Evolutionary conservation across 2,888 invertebrate genomes (phyloP), one percentile per base, ranked within the genome.

Genomic region (Chalcosyrphus nemorum): DNA sequence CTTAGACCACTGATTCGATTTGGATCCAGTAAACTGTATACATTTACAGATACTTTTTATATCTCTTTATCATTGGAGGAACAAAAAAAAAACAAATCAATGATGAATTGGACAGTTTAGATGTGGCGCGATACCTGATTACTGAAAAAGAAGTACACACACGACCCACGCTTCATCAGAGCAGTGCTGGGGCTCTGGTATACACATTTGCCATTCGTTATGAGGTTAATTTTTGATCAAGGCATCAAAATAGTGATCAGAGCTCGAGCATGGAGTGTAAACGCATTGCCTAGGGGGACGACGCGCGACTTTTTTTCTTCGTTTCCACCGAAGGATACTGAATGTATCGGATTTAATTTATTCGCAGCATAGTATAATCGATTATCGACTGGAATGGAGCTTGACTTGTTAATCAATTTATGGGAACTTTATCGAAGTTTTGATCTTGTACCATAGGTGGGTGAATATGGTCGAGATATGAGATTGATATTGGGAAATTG

Each of bases 391-490:
- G 74, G 74, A 75, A 84, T 84, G 80, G 57, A 59, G 74, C 74
- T 57, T 56, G 80, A 80, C 84, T 84, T 80, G 74, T 84, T 84
- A 84, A 84, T 84, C 78, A 84, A 84, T 84, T 78, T 70, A 70
- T 74, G 63, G 74, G 27, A 57, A 80, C 70, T 63, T 80, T 80
- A 84, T 80, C 80, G 74, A 65, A 29, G 45, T 2, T 43, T 70
- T 21, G 43, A 63, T 54, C 78, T 50, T 59, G 47, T 65, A 35
- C n/a, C n/a, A n/a, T 41, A 21, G 43, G 66, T 68, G 74, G 63
- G 74, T 70, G 84, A 21, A 57, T 65, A 45, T 57, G 38, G 38
- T 41, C 66, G 21, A 50, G 41, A 57, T 41, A 45, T 38, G 52
- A 57, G 75, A 70, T 50, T 70, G 63, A 76, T 56, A 81, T 52